These are phyloP conservation scores for Glandiceps talaboti DNA, from an alignment of 53 echinoderm and acorn worm genomes.

Conservation along the genomic window DNA sequence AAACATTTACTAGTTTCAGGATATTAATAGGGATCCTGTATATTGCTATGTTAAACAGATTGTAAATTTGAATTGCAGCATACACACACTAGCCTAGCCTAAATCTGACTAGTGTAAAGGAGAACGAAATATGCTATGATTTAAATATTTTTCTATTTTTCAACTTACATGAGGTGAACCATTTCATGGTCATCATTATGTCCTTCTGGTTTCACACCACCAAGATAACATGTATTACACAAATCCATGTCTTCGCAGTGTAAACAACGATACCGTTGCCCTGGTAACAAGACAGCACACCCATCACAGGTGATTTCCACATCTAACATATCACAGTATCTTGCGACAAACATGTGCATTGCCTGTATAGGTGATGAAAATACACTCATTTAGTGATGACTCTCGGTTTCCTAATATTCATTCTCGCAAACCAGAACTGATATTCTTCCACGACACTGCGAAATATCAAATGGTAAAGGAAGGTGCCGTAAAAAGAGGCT, in stretches of 20 bases:
- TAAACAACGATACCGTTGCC: slow-evolving; percentile 63
- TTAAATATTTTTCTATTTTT: too few species aligned
- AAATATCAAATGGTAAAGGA: too few species aligned
- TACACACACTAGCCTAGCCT: background rate
- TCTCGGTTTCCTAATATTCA: too few species aligned
- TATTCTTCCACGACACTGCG: too few species aligned
- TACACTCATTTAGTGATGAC: too few species aligned
- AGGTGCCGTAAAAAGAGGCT: too few species aligned
- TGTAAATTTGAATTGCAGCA: background rate
- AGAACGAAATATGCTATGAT: too few species aligned
- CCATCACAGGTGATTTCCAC: slow-evolving; percentile 82
- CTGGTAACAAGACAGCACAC: slow-evolving; percentile 51
- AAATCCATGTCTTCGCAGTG: slow-evolving; percentile 92
- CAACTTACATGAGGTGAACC: slow-evolving; percentile 78
- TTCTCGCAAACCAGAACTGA: too few species aligned
- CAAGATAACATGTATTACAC: slow-evolving; percentile 80
- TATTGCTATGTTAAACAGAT: background rate
- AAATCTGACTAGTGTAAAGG: background rate
- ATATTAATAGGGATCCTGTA: too few species aligned
- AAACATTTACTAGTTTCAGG: too few species aligned
- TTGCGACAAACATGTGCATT: slow-evolving; percentile 95
- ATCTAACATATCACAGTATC: slow-evolving; percentile 61
- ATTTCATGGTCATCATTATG: slow-evolving; percentile 77
- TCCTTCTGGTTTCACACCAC: slow-evolving; percentile 69
- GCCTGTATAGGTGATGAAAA: too few species aligned